Conservation (phyloP, 92 coral and sea anemone species). For the Epizoanthus stellaris region DNA sequence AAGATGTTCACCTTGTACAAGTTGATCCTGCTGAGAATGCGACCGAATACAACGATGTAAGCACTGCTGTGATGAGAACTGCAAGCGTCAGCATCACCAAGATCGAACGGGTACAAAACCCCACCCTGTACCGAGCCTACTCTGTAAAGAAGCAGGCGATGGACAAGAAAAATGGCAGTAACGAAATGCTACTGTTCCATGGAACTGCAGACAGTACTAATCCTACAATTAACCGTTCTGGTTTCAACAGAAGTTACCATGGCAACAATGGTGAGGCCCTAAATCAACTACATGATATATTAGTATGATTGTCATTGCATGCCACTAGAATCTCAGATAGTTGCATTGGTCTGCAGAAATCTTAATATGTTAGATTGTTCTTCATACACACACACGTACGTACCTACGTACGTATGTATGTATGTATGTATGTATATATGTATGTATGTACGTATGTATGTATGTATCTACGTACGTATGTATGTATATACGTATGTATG, state of each 20-base stretch:
- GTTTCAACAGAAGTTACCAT: constrained; percentile 78
- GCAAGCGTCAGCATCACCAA: constrained; percentile 32
- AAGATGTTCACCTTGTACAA: constrained; percentile 55
- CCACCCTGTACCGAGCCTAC: constrained; percentile 53
- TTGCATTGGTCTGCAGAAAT: background rate
- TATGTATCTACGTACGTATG: too few relatives aligned
- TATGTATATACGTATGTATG: too few relatives aligned
- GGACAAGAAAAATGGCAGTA: constrained; percentile 72
- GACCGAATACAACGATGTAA: constrained; percentile 52
- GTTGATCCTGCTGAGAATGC: constrained; percentile 57
- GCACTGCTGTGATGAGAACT: constrained; percentile 33
- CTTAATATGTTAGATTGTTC: too few relatives aligned
- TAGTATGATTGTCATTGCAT: background rate
- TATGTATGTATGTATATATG: too few relatives aligned
- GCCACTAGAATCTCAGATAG: background rate
- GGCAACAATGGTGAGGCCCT: constrained; percentile 68
- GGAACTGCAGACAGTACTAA: constrained; percentile 57
- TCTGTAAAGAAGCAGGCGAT: constrained; percentile 57
- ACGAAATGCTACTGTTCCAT: constrained; percentile 73
- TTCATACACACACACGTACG: too few relatives aligned
- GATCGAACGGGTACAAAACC: constrained; percentile 74
- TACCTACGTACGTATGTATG: too few relatives aligned
- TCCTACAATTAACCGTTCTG: constrained; percentile 54
- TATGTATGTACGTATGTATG: too few relatives aligned
- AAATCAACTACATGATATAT: too few relatives aligned